Evolutionary conservation across 2,888 invertebrate species (phyloP).

Genomic region (Eupithecia tripunctaria): DNA sequence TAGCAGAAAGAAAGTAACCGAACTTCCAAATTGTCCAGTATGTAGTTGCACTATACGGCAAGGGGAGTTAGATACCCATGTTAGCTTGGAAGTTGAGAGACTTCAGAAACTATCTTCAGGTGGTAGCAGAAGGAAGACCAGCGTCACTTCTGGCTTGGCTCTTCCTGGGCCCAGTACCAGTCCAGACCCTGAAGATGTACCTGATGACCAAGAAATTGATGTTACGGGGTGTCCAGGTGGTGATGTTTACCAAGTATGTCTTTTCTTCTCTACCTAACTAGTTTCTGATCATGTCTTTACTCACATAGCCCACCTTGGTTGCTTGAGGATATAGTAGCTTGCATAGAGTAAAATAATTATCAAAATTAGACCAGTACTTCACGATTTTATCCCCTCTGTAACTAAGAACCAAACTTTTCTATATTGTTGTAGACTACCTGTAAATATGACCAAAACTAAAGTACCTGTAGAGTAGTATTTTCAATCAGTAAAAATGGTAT

Average conservation of each 20-base stretch:
- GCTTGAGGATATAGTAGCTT: too few species aligned
- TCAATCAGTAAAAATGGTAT: background rate
- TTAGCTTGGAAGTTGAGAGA: conserved; percentile 88
- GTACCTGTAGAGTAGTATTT: background rate
- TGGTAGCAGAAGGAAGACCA: conserved; percentile 70
- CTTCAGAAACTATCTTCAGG: conserved; percentile 68
- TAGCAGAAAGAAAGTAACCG: conserved; percentile 85
- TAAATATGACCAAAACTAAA: background rate
- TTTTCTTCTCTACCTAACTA: background rate
- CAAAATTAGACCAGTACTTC: background rate
- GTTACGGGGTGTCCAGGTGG: conserved; percentile 75
- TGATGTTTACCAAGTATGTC: conserved; percentile 76
- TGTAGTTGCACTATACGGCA: conserved; percentile 93
- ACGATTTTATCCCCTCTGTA: background rate
- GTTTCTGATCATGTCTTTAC: background rate
- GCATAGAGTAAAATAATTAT: background rate
- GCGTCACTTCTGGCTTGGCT: conserved; percentile 59
- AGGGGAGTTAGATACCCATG: conserved; percentile 93
- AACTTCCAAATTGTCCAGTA: conserved; percentile 93
- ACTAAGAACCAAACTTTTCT: background rate
- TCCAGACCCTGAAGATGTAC: conserved; percentile 52
- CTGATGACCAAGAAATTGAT: conserved; percentile 67
- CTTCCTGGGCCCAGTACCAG: conserved; percentile 66
- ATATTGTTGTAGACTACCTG: background rate
- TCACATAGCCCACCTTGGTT: too few species aligned